phyloP scores from a whole-genome alignment of 2,113 vertebrate genomes.

The Sinocyclocheilus anophthalmus region DNA sequence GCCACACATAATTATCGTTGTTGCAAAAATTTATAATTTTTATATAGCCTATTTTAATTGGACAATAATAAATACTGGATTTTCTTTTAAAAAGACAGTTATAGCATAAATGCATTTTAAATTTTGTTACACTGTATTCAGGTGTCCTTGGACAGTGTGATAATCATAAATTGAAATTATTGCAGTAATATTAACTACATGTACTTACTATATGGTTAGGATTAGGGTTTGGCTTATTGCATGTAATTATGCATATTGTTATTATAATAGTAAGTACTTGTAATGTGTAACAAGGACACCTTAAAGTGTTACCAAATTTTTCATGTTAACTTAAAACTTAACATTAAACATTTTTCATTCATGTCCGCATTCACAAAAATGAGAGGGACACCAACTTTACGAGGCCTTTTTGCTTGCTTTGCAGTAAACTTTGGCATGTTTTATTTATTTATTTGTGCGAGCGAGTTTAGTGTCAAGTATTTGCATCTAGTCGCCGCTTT shows the following conservation, averaged over 20 bases:
- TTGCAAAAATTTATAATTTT: background rate
- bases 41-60: background rate
- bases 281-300: too few species aligned
- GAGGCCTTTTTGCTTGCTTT: background rate
- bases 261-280: too few species aligned
- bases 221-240: too few species aligned
- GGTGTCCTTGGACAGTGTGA: too few species aligned
- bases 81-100: too few species aligned
- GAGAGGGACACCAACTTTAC: background rate
- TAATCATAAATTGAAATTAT: too few species aligned
- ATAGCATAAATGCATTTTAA: too few species aligned
- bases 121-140: too few species aligned
- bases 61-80: background rate
- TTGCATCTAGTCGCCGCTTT: constrained; percentile 49
- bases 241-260: too few species aligned
- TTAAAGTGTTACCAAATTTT: too few species aligned
- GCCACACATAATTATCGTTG: background rate
- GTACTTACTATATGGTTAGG: too few species aligned
- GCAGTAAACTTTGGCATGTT: background rate
- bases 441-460: constrained; percentile 1
- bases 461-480: constrained; percentile 3
- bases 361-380: background rate
- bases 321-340: background rate
- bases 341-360: background rate
- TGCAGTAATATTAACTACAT: too few species aligned